Base-by-base conservation (phyloP, 2,113 vertebrate species). In the Urocynchramus pylzowi region DNA sequence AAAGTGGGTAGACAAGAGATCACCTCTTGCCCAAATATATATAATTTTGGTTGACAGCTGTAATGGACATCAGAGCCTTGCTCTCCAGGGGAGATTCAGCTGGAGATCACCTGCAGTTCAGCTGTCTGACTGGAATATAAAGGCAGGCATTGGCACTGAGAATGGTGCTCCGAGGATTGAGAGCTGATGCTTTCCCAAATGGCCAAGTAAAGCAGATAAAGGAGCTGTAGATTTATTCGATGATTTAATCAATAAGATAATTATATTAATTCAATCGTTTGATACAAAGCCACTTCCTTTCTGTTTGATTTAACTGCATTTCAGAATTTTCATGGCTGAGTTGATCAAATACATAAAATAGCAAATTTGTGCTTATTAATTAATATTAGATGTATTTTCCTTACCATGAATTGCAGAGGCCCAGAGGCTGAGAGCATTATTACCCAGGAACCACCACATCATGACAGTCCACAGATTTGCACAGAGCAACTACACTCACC, bases 191-290 rank as follows among this genome's bases (percentile, higher is more conserved):
- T 64, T 90, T 76, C 89, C 80, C 60, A 90, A 85, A 88, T 4
- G 53, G 80, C 88, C 67, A 63, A 60, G 60, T 31, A 74, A 86
- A 81, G 68, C 76, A 71, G 80, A 90, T 93, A 95, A 84, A 94
- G 85, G 52, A 93, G 88, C 69, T 84, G 44, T 49, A 93, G n/a
- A 76, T 59, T 93, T 81, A 90, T 84, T 71, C 96, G 85, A 96
- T 96, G 64, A 93, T 97, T 96, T 95, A 97, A 96, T 96, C 95
- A 81, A 95, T 96, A 88, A 64, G 68, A 86, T 92, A 94, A 95
- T 96, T 91, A 84, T 71, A 93, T 97, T 96, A 96, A 96, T 96
- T 92, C 89, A 71, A 87, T 79, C 44, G 21, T 84, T 89, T 97
- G 83, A 93, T 90, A 90, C 74, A 78, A 93, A 87, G 88, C 83